A percentile compares a stretch with the other conserved stretches of the same genome.
phyloP scores from a whole-genome alignment of 2,888 invertebrate genomes.

The Caenorhabditis sinica region DNA sequence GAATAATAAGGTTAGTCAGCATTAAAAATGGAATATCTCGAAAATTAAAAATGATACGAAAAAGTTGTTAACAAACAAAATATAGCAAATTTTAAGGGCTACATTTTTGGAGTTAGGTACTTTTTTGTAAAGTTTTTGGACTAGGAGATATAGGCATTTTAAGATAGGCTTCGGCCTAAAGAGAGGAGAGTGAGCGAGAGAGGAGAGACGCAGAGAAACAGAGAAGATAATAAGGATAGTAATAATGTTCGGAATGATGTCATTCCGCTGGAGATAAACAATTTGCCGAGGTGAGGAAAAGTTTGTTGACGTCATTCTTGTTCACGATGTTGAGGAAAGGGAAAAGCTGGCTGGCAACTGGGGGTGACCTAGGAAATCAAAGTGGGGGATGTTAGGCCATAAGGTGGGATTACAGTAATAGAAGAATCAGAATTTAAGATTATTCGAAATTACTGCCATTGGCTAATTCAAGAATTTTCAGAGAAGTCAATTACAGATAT shows the following conservation, averaged over 20 bases:
- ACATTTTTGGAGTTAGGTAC: no score
- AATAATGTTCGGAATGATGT: conserved; percentile 1
- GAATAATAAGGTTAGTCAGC: conserved; percentile 58
- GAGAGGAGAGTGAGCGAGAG: background rate
- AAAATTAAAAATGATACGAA: no score
- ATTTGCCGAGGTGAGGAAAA: conserved; percentile 4
- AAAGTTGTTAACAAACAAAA: no score
- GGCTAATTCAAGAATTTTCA: no score
- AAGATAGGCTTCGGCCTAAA: background rate
- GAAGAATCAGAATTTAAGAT: background rate
- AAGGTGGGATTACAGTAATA: no score
- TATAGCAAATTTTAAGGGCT: no score
- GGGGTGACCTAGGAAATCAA: background rate
- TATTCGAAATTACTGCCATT: no score
- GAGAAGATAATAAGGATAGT: background rate
- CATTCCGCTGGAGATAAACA: conserved; percentile 9
- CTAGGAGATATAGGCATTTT: no score
- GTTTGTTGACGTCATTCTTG: background rate
- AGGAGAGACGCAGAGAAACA: conserved; percentile 4
- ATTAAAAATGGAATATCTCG: background rate
- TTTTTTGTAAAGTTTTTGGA: no score
- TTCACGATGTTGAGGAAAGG: background rate
- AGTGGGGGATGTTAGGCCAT: background rate
- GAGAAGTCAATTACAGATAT: no score
- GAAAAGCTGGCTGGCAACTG: background rate